These are phyloP conservation scores for Sminthurides bifidus DNA, from an alignment of 1,140 invertebrate genomes.

Conservation along the genomic window DNA sequence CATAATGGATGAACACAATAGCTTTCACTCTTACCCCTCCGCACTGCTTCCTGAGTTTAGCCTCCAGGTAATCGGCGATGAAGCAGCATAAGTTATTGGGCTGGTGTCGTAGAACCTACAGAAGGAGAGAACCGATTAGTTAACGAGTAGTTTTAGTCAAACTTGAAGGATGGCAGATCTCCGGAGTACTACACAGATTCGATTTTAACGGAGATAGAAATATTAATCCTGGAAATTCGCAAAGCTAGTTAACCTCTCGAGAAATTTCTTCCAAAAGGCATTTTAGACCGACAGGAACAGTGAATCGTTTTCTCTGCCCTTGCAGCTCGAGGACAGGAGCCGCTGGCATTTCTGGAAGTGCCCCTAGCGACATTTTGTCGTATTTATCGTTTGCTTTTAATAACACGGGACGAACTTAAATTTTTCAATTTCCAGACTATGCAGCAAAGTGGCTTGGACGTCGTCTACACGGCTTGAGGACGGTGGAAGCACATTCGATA, in stretches of 20 bases:
- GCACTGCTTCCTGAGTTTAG: neutral
- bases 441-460: too few species aligned
- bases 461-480: too few species aligned
- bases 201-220: too few species aligned
- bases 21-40: neutral
- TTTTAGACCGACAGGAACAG: slow-evolving; percentile 18
- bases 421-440: too few species aligned
- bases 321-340: slow-evolving; percentile 19
- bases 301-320: slow-evolving; percentile 19
- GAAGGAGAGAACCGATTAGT: neutral
- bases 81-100: slow-evolving; percentile 15
- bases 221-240: too few species aligned
- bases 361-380: slow-evolving; percentile 14
- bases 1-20: too few species aligned
- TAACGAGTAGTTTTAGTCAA: neutral
- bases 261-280: slow-evolving; percentile 17
- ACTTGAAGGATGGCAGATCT: neutral
- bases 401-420: too few species aligned
- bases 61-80: slow-evolving; percentile 13
- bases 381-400: too few species aligned
- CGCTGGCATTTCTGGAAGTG: slow-evolving; percentile 17
- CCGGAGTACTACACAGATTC: neutral
- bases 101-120: slow-evolving; percentile 12
- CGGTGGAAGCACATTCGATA: too few species aligned
- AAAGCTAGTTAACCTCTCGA: slow-evolving; percentile 8